A percentile compares a stretch with the other conserved stretches of the same genome.
These are phyloP conservation scores for Pseudorectes ferrugineus DNA, from an alignment of 2,113 vertebrate species.

Conservation along the genomic window DNA sequence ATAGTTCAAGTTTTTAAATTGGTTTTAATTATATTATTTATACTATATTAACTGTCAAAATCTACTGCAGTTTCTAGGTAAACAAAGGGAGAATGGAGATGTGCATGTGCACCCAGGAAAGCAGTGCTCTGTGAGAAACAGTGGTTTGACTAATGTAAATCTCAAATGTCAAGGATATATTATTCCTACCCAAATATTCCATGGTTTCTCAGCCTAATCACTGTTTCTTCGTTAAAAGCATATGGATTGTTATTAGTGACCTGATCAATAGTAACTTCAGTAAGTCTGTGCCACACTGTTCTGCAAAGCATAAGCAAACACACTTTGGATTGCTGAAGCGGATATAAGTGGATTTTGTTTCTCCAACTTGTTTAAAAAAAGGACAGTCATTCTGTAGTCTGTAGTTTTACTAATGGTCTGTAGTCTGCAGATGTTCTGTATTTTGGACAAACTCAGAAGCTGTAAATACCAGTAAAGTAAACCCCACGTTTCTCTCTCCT, in stretches of 20 bases:
- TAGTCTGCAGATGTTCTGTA: neutral
- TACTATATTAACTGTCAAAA: neutral
- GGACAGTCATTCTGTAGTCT: neutral
- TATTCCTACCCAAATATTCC: neutral
- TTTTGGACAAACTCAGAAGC: neutral
- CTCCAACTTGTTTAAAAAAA: neutral
- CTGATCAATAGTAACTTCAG: neutral
- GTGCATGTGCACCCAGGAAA: neutral
- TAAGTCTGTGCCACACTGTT: neutral
- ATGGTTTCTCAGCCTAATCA: neutral
- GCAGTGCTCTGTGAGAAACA: neutral
- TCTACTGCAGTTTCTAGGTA: neutral
- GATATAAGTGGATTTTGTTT: neutral
- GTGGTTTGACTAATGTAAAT: neutral
- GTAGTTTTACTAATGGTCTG: neutral
- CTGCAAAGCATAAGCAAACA: neutral
- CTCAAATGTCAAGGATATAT: neutral
- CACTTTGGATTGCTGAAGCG: neutral
- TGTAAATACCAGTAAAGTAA: neutral
- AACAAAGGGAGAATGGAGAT: neutral
- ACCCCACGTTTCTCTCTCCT: neutral
- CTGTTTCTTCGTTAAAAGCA: neutral
- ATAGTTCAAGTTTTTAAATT: neutral
- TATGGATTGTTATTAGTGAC: neutral
- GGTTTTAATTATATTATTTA: neutral